phyloP scores from a whole-genome alignment of 2,797 vertebrate genomes.

The Pampus argenteus region DNA sequence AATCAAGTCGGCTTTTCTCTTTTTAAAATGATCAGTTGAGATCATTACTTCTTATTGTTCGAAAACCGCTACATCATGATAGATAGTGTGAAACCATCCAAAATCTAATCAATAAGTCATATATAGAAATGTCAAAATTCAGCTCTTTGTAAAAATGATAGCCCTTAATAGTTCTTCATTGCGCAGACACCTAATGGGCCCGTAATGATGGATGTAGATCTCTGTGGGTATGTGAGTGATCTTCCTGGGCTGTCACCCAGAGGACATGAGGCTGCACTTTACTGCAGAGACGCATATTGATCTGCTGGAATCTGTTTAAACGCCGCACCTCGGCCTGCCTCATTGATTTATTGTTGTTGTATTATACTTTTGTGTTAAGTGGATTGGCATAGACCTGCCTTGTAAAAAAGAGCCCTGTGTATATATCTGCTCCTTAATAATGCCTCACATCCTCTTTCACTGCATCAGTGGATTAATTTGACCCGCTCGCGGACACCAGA shows the following conservation, averaged over 20 bases:
- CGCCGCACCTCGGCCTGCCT: conserved; percentile 62
- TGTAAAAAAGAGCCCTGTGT: conserved; percentile 53
- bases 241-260: conserved; percentile 63
- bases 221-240: conserved; percentile 59
- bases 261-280: conserved; percentile 72
- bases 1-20: conserved; percentile 45
- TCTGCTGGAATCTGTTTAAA: conserved; percentile 75
- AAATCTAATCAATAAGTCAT: conserved; percentile 69
- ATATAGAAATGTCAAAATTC: conserved; percentile 71
- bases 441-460: conserved; percentile 32
- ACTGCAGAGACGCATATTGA: conserved; percentile 70
- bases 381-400: conserved; percentile 66
- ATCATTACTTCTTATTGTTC: conserved; percentile 60
- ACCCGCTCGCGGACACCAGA: not conserved
- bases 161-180: conserved; percentile 68
- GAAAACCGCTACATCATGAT: conserved; percentile 51
- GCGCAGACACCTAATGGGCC: conserved; percentile 62
- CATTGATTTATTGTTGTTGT: conserved; percentile 78
- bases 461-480: conserved; percentile 35
- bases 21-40: conserved; percentile 37
- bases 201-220: conserved; percentile 72
- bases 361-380: conserved; percentile 77
- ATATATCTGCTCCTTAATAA: conserved; percentile 57
- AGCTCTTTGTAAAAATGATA: conserved; percentile 71
- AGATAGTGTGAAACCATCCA: conserved; percentile 50